These are phyloP conservation scores for Perodicticus potto DNA, from an alignment of 2,797 vertebrate genomes.

Conservation along the genomic window DNA sequence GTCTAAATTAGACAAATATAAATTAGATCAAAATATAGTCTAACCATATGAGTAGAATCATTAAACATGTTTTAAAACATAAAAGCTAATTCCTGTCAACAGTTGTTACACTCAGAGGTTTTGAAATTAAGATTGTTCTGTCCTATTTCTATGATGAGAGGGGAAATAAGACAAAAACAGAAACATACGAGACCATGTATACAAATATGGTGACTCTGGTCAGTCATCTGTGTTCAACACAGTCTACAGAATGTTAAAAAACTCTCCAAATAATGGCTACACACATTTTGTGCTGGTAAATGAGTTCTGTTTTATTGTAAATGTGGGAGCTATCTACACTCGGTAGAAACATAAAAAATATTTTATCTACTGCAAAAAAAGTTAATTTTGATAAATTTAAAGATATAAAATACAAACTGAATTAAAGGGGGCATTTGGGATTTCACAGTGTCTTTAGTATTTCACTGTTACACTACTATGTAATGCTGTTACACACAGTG, in stretches of 20 bases:
- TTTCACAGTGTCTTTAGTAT: neutral
- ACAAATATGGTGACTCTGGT: constrained; percentile 7
- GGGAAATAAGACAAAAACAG: constrained; percentile 47
- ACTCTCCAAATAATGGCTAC: constrained; percentile 47
- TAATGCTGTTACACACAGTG: neutral
- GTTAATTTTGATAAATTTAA: constrained; percentile 85
- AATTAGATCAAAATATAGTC: constrained; percentile 42
- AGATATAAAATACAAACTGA: constrained; percentile 80
- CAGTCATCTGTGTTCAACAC: constrained; percentile 20
- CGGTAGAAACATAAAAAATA: constrained; percentile 82
- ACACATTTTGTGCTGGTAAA: constrained; percentile 63
- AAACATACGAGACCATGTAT: constrained; percentile 20
- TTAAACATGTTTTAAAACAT: constrained; percentile 42
- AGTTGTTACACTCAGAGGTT: neutral
- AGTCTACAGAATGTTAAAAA: constrained; percentile 17
- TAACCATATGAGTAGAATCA: neutral
- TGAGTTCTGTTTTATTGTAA: constrained; percentile 78
- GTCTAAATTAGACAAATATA: constrained; percentile 32
- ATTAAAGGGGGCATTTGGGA: neutral
- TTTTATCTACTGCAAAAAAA: constrained; percentile 84
- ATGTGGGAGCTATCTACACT: constrained; percentile 77
- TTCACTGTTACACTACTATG: neutral
- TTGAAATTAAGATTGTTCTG: neutral
- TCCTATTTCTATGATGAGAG: neutral
- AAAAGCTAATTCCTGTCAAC: neutral